Evolutionary conservation across 2,888 invertebrate species (phyloP).

Genomic region (Willowsia nigromaculata): DNA sequence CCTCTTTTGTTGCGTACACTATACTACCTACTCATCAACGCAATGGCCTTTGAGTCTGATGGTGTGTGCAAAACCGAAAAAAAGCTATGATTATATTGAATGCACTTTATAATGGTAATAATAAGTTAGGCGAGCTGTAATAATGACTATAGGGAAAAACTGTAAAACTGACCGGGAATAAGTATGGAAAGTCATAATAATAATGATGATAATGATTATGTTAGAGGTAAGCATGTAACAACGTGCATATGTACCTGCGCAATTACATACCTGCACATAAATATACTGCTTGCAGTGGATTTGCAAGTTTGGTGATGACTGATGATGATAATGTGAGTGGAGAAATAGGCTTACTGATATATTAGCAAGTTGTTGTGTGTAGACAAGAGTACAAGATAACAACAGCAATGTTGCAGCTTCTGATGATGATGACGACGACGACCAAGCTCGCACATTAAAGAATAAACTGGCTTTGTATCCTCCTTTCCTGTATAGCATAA

Average conservation of each 20-base stretch:
- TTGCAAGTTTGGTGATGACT: constrained; percentile 74
- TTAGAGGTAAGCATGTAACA: constrained; percentile 29
- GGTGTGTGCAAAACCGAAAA: neutral
- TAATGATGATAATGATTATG: constrained; percentile 42
- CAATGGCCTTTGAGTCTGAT: neutral
- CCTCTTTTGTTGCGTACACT: neutral
- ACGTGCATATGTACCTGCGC: neutral
- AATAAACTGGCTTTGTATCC: neutral
- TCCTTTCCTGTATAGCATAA: neutral
- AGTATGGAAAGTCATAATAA: constrained; percentile 49
- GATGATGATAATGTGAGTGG: constrained; percentile 63
- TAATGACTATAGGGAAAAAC: constrained; percentile 1
- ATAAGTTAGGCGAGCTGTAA: neutral
- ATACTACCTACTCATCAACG: no score
- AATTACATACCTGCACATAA: neutral
- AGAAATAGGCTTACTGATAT: constrained; percentile 21
- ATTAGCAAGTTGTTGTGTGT: constrained; percentile 7
- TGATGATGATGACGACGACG: neutral
- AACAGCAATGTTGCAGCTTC: constrained; percentile 20
- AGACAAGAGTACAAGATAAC: constrained; percentile 3
- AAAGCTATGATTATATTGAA: constrained; percentile 23
- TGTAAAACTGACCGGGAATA: constrained; percentile 60
- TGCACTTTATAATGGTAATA: constrained; percentile 25
- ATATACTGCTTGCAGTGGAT: constrained; percentile 54
- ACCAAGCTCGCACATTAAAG: neutral